Conservation (phyloP, 2,888 invertebrate species). For the Rhogogaster chlorosoma region DNA sequence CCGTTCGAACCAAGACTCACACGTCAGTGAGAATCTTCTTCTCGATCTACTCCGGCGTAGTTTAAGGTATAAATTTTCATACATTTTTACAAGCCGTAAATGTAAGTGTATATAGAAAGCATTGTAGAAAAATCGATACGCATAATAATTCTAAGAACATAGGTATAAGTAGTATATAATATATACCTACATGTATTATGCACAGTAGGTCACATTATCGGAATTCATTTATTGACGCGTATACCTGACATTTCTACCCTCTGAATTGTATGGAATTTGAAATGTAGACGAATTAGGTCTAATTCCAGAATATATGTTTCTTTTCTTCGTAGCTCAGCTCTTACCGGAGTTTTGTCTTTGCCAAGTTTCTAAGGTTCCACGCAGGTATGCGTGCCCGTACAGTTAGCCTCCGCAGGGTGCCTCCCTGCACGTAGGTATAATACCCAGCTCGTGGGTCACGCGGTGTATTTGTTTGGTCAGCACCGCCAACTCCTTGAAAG, state of each 20-base stretch:
- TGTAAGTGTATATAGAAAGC: too few species aligned
- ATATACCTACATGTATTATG: too few species aligned
- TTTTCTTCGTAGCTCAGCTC: neutral
- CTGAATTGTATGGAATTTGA: neutral
- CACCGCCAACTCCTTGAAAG: conserved; percentile 49
- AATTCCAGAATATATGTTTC: neutral
- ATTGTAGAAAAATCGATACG: neutral
- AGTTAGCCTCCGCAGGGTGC: conserved; percentile 39
- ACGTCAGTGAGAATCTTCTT: conserved; percentile 14
- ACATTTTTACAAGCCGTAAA: neutral
- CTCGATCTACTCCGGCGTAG: neutral
- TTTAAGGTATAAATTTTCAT: neutral
- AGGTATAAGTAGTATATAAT: neutral
- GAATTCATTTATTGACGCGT: neutral
- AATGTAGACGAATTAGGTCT: neutral
- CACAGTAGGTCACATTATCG: neutral
- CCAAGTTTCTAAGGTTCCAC: conserved; percentile 19
- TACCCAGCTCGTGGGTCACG: conserved; percentile 41
- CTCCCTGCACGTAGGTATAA: conserved; percentile 38
- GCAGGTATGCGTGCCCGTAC: conserved; percentile 43
- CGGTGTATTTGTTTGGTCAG: conserved; percentile 49
- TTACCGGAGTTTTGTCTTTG: conserved; percentile 34
- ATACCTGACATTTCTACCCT: neutral
- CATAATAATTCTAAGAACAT: neutral
- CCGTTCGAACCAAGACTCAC: neutral